A percentile compares a stretch with the other conserved stretches of the same genome.
Conservation (phyloP, 2,113 vertebrate genomes). For the Entosphenus tridentatus region DNA sequence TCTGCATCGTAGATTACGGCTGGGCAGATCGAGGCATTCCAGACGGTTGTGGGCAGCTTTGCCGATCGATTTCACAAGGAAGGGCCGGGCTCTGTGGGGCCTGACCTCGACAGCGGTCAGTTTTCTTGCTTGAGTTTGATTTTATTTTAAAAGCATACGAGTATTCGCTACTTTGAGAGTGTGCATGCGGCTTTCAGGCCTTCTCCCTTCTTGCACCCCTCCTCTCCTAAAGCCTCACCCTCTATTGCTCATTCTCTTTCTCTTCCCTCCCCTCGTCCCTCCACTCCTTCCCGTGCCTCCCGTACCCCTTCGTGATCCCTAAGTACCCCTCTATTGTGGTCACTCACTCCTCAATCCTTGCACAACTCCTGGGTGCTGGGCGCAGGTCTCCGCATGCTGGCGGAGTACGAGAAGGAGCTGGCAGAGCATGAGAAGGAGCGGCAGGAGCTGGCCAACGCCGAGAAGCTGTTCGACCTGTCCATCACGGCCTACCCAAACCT, state of each 20-base stretch:
- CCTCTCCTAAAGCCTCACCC: neutral
- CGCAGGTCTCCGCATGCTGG: slow-evolving; percentile 38
- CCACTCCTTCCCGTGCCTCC: neutral
- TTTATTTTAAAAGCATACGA: too few species aligned
- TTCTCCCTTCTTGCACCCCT: neutral
- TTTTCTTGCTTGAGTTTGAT: neutral
- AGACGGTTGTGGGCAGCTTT: slow-evolving; percentile 30
- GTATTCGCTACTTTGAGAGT: too few species aligned
- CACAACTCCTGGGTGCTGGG: neutral
- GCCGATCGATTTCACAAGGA: slow-evolving; percentile 30
- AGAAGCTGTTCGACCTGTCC: slow-evolving; percentile 59
- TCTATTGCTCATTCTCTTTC: neutral
- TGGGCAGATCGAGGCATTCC: slow-evolving; percentile 30
- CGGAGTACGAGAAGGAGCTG: slow-evolving; percentile 34
- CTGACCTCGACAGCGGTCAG: slow-evolving; percentile 61
- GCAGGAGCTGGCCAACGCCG: slow-evolving; percentile 38
- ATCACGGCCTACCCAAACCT: slow-evolving; percentile 39
- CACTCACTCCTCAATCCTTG: neutral
- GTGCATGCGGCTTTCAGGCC: too few species aligned
- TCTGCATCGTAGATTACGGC: slow-evolving; percentile 31
- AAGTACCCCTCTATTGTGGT: neutral
- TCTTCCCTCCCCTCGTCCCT: neutral
- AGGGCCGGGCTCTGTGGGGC: slow-evolving; percentile 58
- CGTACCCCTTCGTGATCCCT: neutral
- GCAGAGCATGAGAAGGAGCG: slow-evolving; percentile 23